phyloP scores from a whole-genome alignment of 30 jellyfish, hydroid and myxozoan species.

The Cassiopea xamachana region DNA sequence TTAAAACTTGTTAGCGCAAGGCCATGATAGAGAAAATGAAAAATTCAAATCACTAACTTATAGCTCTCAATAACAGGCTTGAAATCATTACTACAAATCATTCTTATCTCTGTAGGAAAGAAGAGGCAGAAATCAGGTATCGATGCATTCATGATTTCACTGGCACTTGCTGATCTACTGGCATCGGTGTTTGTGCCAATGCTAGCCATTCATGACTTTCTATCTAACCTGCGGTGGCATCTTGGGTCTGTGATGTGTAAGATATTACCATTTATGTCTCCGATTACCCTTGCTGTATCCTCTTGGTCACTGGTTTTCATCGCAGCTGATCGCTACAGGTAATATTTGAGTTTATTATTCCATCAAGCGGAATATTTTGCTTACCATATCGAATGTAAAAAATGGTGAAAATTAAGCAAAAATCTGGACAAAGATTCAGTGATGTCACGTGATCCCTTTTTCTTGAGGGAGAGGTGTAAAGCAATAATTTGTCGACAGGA shows the following conservation, averaged over 20 bases:
- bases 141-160: conserved; percentile 48
- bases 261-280: conserved; percentile 51
- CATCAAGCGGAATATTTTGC: no score
- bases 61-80: not conserved
- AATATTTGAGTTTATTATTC: not conserved
- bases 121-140: conserved; percentile 41
- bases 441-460: no score
- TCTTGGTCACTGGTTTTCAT: conserved; percentile 70
- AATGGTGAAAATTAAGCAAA: no score
- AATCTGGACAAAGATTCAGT: no score
- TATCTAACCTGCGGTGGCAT: conserved; percentile 23
- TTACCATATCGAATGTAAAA: no score
- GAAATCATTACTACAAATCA: not conserved
- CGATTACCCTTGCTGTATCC: conserved; percentile 50
- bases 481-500: no score
- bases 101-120: conserved; percentile 1
- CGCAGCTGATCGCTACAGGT: conserved; percentile 71
- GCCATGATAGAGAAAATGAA: no score
- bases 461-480: no score
- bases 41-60: not conserved
- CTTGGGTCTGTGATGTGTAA: conserved; percentile 43
- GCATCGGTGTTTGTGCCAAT: conserved; percentile 55
- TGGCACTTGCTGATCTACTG: conserved; percentile 57
- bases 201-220: conserved; percentile 21
- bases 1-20: no score